Base-by-base conservation (phyloP, 2,888 invertebrate species). In the Dysmachus trigonus region DNA sequence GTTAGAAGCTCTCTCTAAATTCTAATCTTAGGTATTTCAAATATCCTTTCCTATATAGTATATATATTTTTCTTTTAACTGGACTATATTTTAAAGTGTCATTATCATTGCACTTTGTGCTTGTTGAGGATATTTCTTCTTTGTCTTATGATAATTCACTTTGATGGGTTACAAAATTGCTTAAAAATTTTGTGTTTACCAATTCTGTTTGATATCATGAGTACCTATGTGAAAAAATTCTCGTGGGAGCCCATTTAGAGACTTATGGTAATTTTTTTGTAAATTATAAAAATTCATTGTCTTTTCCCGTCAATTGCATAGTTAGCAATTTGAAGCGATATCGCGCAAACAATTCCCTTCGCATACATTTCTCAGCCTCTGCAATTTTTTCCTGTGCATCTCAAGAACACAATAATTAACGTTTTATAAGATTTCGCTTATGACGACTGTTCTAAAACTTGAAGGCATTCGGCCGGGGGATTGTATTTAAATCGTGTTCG, bases 361-460 rank as follows among this genome's bases (percentile, higher is more conserved):
- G 18, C 74, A 74, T 15, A 31, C 8, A 74, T 76, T 62, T 62
- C 35, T 27, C 33, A 22, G 35, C 76, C 76, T 76, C 41, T 38
- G 38, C 76, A 22, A 38, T 76, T 76, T 76, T n/a, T 76, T 76
- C 35, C 38, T 76, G 35, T 35, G 22, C 35, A 38, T 27, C 38
- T 76, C 76, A 76, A 76, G 76, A 76, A 76, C 76, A 76, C 76
- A 38, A 38, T 76, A 76, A 76, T 76, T 76, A 76, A 76, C 76
- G n/a, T 38, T 62, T 62, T 62, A 41, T 33, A 22, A 76, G 76
- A 76, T 76, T 33, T 38, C 33, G 76, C 22, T 38, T 76, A 76
- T 38, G 76, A 76, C 41, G 76, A 76, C 38, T 76, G 10, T 38
- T 76, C 38, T 76, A 38, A 76, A 76, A 76, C 76, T 76, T 76